These are phyloP conservation scores for Saturnia pavonia DNA, from an alignment of 2,888 invertebrate species.

Conservation along the genomic window DNA sequence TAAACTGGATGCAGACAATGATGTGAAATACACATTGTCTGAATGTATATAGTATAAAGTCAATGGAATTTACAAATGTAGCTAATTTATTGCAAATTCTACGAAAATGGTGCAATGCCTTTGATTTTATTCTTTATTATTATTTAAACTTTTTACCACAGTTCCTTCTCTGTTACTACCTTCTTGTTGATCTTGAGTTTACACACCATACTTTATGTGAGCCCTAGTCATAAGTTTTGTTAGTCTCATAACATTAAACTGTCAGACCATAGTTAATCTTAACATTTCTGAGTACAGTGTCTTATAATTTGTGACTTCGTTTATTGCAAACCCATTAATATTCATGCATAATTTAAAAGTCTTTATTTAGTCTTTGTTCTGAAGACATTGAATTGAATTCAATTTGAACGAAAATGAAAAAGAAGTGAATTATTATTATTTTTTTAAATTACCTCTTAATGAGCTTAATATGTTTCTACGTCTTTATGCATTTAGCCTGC, in stretches of 20 bases:
- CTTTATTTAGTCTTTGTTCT: too few species aligned
- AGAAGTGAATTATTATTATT: too few species aligned
- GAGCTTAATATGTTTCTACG: too few species aligned
- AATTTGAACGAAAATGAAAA: too few species aligned
- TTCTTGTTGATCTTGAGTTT: neutral
- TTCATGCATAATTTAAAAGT: too few species aligned
- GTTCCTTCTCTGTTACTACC: neutral
- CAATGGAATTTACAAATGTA: neutral
- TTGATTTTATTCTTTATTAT: neutral
- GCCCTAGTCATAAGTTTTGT: neutral
- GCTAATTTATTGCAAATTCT: neutral
- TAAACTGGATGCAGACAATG: slow-evolving; percentile 18
- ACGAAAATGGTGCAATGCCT: neutral
- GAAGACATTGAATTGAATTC: too few species aligned
- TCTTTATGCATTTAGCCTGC: too few species aligned
- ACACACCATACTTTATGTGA: neutral
- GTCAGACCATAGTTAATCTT: neutral
- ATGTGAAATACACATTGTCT: neutral
- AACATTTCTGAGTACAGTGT: too few species aligned
- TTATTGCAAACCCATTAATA: too few species aligned
- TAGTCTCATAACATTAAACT: neutral
- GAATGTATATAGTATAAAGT: neutral
- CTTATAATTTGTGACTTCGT: too few species aligned
- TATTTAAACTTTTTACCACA: too few species aligned
- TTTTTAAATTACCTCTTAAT: too few species aligned